Evolutionary conservation across 2,113 vertebrate genomes (phyloP), one percentile per base, ranked within the genome.

Genomic region (Tachysurus vachellii): DNA sequence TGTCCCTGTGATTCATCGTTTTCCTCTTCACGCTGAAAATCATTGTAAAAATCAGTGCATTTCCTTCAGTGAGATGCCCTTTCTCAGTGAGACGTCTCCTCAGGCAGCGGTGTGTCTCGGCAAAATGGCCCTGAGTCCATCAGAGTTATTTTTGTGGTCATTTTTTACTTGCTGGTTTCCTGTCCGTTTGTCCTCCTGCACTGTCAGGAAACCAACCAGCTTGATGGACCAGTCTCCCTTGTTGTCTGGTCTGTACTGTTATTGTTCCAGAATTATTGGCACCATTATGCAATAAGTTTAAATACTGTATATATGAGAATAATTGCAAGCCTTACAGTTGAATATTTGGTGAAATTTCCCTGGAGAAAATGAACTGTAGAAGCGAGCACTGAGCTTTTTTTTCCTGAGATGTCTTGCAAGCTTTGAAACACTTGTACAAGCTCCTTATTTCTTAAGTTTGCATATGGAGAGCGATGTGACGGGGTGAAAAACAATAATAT

Each of bases 41-140:
- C 85, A 88, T 89, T 86, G 70, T 71, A 85, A 36, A 87, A 91
- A 91, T 91, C 88, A 85, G 53, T 70, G 80, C 88, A 80, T 90
- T 87, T 90, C 89, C 88, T 88, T 85, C 50, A 80, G 53, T 12
- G 53, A 80, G 54, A 80, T 4, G 6, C 12, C 64, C 31, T 59
- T 71, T 42, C 23, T 26, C 50, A 54, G 75, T 2, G n/a, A 79
- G 75, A 79, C 26, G 11, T 79, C 50, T 19, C 75, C 50, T 54
- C 75, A n/a, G 23, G 14, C 47, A 16, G 73, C 76, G 12, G 77
- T 50, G 42, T 50, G 31, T 50, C 26, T 12, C 5, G 59, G 73
- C 19, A 68, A 76, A 85, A 85, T 83, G 61, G 66, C 61, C 79
- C 64, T 56, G 5, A 73, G 86, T 84, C 89, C 80, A 56, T 50